Evolutionary conservation across 2,888 invertebrate genomes (phyloP), one percentile per base, ranked within the genome.

Genomic region (Petrophora chlorosata): DNA sequence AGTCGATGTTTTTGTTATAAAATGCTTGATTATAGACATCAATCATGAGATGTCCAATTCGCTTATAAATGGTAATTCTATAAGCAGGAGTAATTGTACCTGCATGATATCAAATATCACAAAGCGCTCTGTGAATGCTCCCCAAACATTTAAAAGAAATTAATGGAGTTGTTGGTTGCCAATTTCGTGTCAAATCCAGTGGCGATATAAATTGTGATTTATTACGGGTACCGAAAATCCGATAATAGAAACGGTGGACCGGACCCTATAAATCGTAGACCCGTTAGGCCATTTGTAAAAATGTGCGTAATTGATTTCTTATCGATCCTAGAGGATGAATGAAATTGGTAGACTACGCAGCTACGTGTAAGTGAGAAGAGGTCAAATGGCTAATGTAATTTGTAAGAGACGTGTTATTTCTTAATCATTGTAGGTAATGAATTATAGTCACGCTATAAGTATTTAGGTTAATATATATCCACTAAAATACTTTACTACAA

Each of bases 151-250:
- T 29, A 16, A 5, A 40, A 41, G 41, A 56, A 53, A 59, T 56
- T 51, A 59, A 59, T 53, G 40, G 53, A 59, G 45, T 38, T 53
- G 56, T 44, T 38, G 38, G 40, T 40, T 44, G 48, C 53, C 51
- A 51, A 52, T 51, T 53, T 38, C 53, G 22, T 44, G 56, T 51
- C 55, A 61, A 61, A 56, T 54, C 38, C 54, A 36, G 48, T 39
- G 47, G 61, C 55, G 52, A 61, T 60, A 65, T 64, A 64, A 61
- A 67, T 64, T 61, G 65, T 65, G 57, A 66, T 67, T 61, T 65
- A 69, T 67, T 57, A 61, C 55, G 60, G 57, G 57, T 54, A 47
- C 49, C 60, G 59, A 56, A 61, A 58, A 61, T 55, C 49, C 51
- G 45, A 56, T 59, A 59, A 59, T 54, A 59, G 56, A 53, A 56